A percentile compares a stretch with the other conserved stretches of the same genome.
Evolutionary conservation across 1,140 invertebrate genomes (phyloP).

Genomic region (Panonychus citri): DNA sequence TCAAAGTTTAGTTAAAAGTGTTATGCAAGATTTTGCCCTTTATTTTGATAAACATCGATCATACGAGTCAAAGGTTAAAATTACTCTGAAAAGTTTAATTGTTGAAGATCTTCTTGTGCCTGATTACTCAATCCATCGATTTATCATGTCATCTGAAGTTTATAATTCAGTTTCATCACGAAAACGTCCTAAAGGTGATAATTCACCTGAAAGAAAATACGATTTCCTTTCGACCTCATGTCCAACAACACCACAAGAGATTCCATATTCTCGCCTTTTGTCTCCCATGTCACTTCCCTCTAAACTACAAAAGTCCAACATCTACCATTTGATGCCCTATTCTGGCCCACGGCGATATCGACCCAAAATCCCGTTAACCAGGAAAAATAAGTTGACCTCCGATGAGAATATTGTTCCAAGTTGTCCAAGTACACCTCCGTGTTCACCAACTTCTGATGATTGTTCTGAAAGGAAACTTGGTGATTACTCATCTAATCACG

Average conservation of each 20-base stretch:
- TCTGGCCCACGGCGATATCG: background rate
- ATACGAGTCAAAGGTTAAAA: slow-evolving; percentile 36
- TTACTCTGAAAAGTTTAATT: slow-evolving; percentile 57
- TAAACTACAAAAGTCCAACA: slow-evolving; percentile 34
- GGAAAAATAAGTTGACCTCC: background rate
- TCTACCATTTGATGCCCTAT: slow-evolving; percentile 13
- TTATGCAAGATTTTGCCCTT: slow-evolving; percentile 52
- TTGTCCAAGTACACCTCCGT: slow-evolving; percentile 44
- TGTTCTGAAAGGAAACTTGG: background rate
- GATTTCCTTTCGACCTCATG: slow-evolving; percentile 54
- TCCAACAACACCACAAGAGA: slow-evolving; percentile 34
- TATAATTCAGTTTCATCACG: slow-evolving; percentile 7
- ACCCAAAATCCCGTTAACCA: background rate
- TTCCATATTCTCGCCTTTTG: slow-evolving; percentile 12
- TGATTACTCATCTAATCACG: slow-evolving; percentile 3
- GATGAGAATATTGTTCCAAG: slow-evolving; percentile 6
- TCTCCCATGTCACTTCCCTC: slow-evolving; percentile 37
- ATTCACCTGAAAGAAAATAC: slow-evolving; percentile 18
- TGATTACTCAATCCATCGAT: slow-evolving; percentile 45
- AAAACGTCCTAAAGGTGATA: background rate
- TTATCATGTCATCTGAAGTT: slow-evolving; percentile 41
- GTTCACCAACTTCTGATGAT: slow-evolving; percentile 28
- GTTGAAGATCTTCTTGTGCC: slow-evolving; percentile 26
- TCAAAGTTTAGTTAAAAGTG: slow-evolving; percentile 39
- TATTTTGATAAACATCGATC: slow-evolving; percentile 39